phyloP scores from a whole-genome alignment of 2,888 invertebrate genomes.

The Dyspetes luteomarginatus region DNA sequence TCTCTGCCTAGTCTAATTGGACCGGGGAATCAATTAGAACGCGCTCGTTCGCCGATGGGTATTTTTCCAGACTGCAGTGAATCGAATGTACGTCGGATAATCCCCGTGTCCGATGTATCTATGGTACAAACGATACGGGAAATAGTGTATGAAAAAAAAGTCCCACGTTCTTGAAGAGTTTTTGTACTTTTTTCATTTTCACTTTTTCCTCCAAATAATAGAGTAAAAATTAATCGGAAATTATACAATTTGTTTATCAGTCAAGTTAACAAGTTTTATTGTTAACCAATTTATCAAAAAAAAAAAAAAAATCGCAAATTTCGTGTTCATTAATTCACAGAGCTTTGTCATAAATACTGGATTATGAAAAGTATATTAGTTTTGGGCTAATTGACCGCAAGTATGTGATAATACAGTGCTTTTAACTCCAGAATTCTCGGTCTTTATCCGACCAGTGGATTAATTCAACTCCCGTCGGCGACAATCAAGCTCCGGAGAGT shows the following conservation, averaged over 20 bases:
- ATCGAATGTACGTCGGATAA: slow-evolving; percentile 40
- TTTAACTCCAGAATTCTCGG: slow-evolving; percentile 38
- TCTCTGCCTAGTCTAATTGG: slow-evolving; percentile 52
- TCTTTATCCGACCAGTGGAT: slow-evolving; percentile 45
- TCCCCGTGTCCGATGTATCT: slow-evolving; percentile 32
- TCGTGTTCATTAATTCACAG: too few species aligned
- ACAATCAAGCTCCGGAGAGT: slow-evolving; percentile 69
- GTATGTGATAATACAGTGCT: slow-evolving; percentile 68
- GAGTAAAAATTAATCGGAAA: too few species aligned
- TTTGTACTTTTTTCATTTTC: not conserved
- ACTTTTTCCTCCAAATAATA: too few species aligned
- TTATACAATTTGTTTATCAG: too few species aligned
- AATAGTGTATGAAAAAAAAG: slow-evolving; percentile 1
- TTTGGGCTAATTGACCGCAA: slow-evolving; percentile 68
- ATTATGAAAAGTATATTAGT: too few species aligned
- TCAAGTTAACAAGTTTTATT: too few species aligned
- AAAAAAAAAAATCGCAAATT: too few species aligned
- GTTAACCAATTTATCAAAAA: too few species aligned
- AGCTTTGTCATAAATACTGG: too few species aligned
- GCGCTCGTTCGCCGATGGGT: slow-evolving; percentile 10
- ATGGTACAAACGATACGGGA: slow-evolving; percentile 21
- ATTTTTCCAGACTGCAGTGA: slow-evolving; percentile 30
- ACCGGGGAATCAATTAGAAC: slow-evolving; percentile 55
- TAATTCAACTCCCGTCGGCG: slow-evolving; percentile 72
- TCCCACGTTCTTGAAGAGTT: not conserved